phyloP scores from a whole-genome alignment of 2,113 vertebrate species.

The Odocoileus virginianus region DNA sequence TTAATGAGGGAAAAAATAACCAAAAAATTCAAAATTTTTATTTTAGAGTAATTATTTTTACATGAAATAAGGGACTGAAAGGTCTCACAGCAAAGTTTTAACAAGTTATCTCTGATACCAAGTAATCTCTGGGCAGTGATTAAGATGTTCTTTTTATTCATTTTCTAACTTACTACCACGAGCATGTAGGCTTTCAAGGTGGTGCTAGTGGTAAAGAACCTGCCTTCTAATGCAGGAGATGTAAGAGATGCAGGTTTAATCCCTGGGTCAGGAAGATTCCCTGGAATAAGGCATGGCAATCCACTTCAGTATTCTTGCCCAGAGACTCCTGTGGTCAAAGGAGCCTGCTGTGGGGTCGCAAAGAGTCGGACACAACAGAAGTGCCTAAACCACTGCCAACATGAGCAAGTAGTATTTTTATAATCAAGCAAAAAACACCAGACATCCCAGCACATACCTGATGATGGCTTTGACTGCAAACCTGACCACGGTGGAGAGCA shows the following conservation, averaged over 20 bases:
- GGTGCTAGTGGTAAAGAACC: not conserved
- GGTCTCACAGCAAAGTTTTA: not conserved
- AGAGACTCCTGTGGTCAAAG: not conserved
- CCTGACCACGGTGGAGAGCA: conserved; percentile 96
- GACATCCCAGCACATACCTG: conserved; percentile 81
- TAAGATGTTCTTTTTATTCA: not conserved
- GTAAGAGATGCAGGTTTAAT: not conserved
- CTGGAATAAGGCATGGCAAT: not conserved
- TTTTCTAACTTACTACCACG: not conserved
- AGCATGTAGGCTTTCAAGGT: not conserved
- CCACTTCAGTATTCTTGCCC: not conserved
- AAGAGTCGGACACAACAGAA: not conserved
- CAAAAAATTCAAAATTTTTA: not conserved
- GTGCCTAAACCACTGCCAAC: not conserved
- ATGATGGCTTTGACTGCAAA: conserved; percentile 96
- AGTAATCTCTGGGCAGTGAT: not conserved
- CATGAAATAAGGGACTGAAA: not conserved
- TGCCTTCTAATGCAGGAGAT: not conserved
- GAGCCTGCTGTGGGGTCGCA: not conserved
- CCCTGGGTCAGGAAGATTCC: not conserved
- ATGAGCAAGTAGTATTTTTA: not conserved
- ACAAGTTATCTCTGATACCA: not conserved
- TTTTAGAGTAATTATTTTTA: not conserved
- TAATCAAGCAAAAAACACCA: not conserved
- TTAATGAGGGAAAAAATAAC: not conserved